Percentiles rank a stretch among this genome's conserved stretches.
Conservation (phyloP, 2,797 vertebrate species). For the Manis crassicaudata region DNA sequence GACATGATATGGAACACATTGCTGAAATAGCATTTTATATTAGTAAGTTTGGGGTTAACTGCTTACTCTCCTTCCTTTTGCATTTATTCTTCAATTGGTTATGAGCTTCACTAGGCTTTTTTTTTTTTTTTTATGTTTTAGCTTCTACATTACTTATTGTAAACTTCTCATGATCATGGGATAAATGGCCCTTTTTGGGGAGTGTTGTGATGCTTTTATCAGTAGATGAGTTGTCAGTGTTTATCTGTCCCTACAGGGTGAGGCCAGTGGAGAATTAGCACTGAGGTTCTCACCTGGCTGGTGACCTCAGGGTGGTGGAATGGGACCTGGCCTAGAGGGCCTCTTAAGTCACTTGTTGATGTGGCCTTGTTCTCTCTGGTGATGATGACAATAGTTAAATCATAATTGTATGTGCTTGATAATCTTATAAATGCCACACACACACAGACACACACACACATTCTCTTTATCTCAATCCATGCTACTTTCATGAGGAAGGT, state of each 20-base stretch:
- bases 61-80: background rate
- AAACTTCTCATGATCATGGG: background rate
- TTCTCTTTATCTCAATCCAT: no score
- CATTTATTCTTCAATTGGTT: slow-evolving; percentile 8
- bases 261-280: background rate
- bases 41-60: background rate
- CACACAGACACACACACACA: background rate
- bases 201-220: background rate
- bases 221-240: background rate
- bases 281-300: background rate
- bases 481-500: background rate
- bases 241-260: background rate
- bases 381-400: background rate
- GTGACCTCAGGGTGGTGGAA: background rate
- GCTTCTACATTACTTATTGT: background rate
- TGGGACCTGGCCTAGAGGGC: background rate
- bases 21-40: background rate
- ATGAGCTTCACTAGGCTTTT: background rate
- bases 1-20: background rate
- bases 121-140: background rate
- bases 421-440: background rate
- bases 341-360: background rate
- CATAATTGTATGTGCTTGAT: background rate
- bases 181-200: background rate
- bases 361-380: background rate